phyloP scores from a whole-genome alignment of 2,888 invertebrate genomes.

The Aporophyla lueneburgensis region DNA sequence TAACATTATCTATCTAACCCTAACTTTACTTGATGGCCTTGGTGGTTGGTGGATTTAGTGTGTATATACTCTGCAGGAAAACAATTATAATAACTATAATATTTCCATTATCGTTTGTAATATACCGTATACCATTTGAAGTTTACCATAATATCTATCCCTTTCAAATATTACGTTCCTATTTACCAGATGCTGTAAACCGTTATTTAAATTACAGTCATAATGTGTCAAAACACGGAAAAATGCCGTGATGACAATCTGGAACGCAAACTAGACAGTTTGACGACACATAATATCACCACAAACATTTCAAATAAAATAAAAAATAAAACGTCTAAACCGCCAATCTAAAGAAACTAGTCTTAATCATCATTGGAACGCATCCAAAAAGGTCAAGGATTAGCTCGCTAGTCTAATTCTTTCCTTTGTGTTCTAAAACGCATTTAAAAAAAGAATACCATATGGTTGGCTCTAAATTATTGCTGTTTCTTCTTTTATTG shows the following conservation, averaged over 20 bases:
- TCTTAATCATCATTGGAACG: constrained; percentile 62
- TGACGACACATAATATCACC: constrained; percentile 33
- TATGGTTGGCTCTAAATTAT: constrained; percentile 64
- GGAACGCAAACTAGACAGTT: constrained; percentile 28
- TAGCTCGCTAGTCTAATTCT: constrained; percentile 58
- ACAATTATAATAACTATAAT: background rate
- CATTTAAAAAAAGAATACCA: constrained; percentile 63
- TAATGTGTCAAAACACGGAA: background rate
- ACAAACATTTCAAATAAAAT: constrained; percentile 30
- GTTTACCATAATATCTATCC: background rate
- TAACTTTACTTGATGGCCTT: background rate
- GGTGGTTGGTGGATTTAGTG: background rate
- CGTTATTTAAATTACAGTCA: background rate
- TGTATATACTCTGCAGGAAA: background rate
- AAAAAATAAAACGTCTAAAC: constrained; percentile 13
- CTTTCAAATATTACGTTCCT: background rate
- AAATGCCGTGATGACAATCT: constrained; percentile 31
- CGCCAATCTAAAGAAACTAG: constrained; percentile 41
- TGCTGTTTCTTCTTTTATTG: constrained; percentile 60
- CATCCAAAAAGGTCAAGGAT: constrained; percentile 69
- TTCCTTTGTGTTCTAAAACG: constrained; percentile 63
- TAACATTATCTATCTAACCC: background rate
- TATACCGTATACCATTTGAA: background rate
- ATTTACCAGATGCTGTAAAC: background rate
- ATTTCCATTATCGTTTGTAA: background rate